phyloP scores from a whole-genome alignment of 2,113 vertebrate genomes.

The Paramisgurnus dabryanus region DNA sequence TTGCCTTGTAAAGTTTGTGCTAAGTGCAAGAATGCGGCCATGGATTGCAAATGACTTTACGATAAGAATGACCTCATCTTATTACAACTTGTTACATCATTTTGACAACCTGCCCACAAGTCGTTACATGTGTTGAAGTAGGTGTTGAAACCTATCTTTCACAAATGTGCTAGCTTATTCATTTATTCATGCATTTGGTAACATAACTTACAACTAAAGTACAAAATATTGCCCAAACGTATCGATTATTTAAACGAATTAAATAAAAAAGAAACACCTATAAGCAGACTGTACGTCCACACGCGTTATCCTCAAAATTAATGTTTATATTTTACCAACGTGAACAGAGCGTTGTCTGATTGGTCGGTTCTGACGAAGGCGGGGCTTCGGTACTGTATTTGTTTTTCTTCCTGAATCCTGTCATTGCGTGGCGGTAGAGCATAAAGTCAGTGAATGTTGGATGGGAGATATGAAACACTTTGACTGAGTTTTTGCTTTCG shows the following conservation, averaged over 20 bases:
- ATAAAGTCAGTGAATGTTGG: too few relatives aligned
- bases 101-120: background rate
- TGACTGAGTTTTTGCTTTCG: too few relatives aligned
- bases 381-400: constrained; percentile 6
- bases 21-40: background rate
- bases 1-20: background rate
- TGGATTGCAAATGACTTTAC: background rate
- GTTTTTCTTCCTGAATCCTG: background rate
- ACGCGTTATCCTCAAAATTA: background rate
- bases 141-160: too few relatives aligned
- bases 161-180: too few relatives aligned
- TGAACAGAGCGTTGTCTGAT: background rate
- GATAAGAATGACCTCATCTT: background rate
- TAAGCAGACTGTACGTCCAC: background rate
- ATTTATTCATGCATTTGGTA: too few relatives aligned
- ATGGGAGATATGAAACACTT: too few relatives aligned
- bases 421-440: background rate
- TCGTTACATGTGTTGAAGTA: too few relatives aligned
- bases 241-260: background rate
- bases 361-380: constrained; percentile 28
- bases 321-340: background rate
- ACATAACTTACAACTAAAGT: too few relatives aligned
- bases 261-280: background rate
- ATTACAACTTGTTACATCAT: background rate
- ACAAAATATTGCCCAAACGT: too few relatives aligned